These are phyloP conservation scores for Sebastes trivittatus DNA, from an alignment of 2,797 vertebrate genomes.

Conservation along the genomic window DNA sequence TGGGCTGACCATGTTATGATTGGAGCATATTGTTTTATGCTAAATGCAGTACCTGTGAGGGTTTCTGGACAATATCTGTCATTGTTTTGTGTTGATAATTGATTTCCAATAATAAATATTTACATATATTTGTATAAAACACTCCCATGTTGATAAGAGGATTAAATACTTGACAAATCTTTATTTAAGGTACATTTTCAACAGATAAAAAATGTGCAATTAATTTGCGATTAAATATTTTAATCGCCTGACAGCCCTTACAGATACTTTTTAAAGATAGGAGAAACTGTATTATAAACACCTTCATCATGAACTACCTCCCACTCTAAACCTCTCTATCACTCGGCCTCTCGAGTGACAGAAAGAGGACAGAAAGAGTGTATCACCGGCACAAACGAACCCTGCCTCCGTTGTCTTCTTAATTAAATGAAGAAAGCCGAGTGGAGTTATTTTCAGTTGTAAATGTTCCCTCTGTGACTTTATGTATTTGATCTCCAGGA, in stretches of 20 bases:
- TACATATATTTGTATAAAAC: no score
- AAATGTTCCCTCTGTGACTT: slow-evolving; percentile 1
- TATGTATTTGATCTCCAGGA: slow-evolving; percentile 15
- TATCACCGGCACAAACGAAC: not conserved
- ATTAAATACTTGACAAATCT: no score
- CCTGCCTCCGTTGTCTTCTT: not conserved
- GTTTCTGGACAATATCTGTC: no score
- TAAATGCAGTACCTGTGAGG: no score
- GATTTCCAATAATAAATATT: not conserved
- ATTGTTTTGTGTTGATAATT: no score
- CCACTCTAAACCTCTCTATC: not conserved
- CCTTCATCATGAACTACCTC: slow-evolving; percentile 13
- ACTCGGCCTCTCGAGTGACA: not conserved
- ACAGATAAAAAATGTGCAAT: no score
- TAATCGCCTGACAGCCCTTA: no score
- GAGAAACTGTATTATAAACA: not conserved
- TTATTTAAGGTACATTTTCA: no score
- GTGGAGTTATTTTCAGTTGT: slow-evolving; percentile 12
- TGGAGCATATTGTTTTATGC: no score
- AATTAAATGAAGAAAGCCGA: slow-evolving; percentile 21
- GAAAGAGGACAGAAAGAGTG: not conserved
- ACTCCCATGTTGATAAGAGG: no score
- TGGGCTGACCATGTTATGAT: no score
- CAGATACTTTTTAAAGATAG: not conserved
- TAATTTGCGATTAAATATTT: no score